phyloP scores from a whole-genome alignment of 2,888 invertebrate species.

The Myopa testacea region DNA sequence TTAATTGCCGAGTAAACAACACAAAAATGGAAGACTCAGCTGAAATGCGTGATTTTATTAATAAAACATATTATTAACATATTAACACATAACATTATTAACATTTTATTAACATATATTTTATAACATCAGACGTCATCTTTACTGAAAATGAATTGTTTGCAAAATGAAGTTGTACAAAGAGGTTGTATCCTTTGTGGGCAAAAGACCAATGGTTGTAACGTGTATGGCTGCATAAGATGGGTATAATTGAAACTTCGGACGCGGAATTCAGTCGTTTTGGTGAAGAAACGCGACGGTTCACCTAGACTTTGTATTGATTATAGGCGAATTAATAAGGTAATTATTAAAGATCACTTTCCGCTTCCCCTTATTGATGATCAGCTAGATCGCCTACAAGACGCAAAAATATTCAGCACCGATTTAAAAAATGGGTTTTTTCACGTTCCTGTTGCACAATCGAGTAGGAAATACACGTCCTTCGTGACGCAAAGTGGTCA shows the following conservation, averaged over 20 bases:
- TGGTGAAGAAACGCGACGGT: slow-evolving; percentile 52
- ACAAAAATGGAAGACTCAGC: too few relatives aligned
- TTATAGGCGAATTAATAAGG: slow-evolving; percentile 41
- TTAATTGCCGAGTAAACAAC: too few relatives aligned
- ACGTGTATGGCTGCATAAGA: too few relatives aligned
- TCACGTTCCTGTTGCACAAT: slow-evolving; percentile 38
- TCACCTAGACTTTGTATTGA: slow-evolving; percentile 43
- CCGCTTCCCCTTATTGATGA: slow-evolving; percentile 44
- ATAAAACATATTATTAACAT: too few relatives aligned
- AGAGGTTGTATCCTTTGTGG: too few relatives aligned
- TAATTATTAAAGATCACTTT: slow-evolving; percentile 40
- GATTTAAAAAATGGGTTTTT: slow-evolving; percentile 45
- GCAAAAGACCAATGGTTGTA: too few relatives aligned
- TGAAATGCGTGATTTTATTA: too few relatives aligned
- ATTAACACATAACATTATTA: too few relatives aligned
- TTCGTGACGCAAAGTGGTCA: slow-evolving; percentile 56
- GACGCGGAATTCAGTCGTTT: slow-evolving; percentile 44
- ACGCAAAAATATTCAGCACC: slow-evolving; percentile 41
- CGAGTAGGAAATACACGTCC: slow-evolving; percentile 37
- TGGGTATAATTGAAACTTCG: slow-evolving; percentile 43
- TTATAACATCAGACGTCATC: too few relatives aligned
- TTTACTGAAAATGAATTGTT: too few relatives aligned
- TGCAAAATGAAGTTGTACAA: too few relatives aligned
- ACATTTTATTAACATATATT: too few relatives aligned
- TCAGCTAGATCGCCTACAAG: slow-evolving; percentile 41